Evolutionary conservation across 2,113 vertebrate species (phyloP).

Genomic region (Diadophis punctatus): DNA sequence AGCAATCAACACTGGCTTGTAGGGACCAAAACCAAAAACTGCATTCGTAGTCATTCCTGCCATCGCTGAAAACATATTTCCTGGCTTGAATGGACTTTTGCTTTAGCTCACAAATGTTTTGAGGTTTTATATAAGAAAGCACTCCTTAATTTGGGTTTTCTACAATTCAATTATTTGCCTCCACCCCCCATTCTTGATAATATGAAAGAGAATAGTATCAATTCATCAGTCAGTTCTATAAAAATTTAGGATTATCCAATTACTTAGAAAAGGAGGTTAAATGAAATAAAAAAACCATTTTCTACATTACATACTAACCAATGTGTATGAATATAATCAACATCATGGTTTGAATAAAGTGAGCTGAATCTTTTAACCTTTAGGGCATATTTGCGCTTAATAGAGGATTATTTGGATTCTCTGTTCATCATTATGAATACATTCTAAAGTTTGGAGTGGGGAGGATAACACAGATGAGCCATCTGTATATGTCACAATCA

Average conservation of each 20-base stretch:
- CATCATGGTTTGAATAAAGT: not conserved
- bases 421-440: not conserved
- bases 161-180: not conserved
- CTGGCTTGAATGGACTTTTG: not conserved
- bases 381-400: not conserved
- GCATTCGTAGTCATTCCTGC: not conserved
- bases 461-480: not conserved
- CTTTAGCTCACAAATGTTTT: not conserved
- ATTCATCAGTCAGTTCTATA: rapidly evolving
- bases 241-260: not conserved
- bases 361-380: not conserved
- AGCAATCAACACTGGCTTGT: not conserved
- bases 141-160: not conserved
- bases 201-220: not conserved
- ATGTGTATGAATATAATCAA: not conserved
- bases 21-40: not conserved
- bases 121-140: not conserved
- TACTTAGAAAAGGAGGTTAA: not conserved
- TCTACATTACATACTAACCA: not conserved
- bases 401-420: not conserved
- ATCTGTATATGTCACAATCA: not conserved
- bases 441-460: not conserved
- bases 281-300: not conserved
- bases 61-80: not conserved
- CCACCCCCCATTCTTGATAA: not conserved